Conservation (phyloP, 2,888 invertebrate genomes). For the Ptilodon capucinus region DNA sequence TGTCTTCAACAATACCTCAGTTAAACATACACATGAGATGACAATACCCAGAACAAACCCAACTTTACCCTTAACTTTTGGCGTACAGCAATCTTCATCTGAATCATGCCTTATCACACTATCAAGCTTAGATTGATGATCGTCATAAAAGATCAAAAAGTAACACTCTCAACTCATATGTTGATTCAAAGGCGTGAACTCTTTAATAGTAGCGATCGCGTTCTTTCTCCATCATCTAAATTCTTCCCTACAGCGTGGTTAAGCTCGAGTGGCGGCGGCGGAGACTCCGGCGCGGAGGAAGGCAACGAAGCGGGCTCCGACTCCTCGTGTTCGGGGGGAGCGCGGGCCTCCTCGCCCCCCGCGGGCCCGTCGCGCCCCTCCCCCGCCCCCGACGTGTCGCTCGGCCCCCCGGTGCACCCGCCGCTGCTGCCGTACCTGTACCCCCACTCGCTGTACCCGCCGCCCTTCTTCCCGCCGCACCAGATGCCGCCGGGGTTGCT, state of each 20-base stretch:
- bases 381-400: conserved; percentile 95
- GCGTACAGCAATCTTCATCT: too few relatives aligned
- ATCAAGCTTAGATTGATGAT: too few relatives aligned
- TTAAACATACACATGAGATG: too few relatives aligned
- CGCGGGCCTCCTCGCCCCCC: conserved; percentile 78
- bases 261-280: conserved; percentile 84
- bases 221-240: not conserved
- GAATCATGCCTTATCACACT: too few relatives aligned
- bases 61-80: too few relatives aligned
- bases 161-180: too few relatives aligned
- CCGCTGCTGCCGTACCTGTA: conserved; percentile 97
- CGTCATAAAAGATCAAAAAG: too few relatives aligned
- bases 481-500: conserved; percentile 92
- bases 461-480: conserved; percentile 88
- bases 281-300: conserved; percentile 84
- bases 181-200: too few relatives aligned
- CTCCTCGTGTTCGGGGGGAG: conserved; percentile 88
- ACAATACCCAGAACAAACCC: too few relatives aligned
- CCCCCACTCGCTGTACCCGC: conserved; percentile 93
- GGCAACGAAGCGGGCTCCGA: conserved; percentile 86
- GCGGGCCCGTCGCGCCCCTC: conserved; percentile 85
- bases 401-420: conserved; percentile 96
- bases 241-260: conserved; percentile 82
- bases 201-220: not conserved
- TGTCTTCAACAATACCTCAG: too few relatives aligned